Percentiles rank a stretch among this genome's conserved stretches.
Evolutionary conservation across 1,140 invertebrate genomes (phyloP).

Genomic region (Agraylea sexmaculata): DNA sequence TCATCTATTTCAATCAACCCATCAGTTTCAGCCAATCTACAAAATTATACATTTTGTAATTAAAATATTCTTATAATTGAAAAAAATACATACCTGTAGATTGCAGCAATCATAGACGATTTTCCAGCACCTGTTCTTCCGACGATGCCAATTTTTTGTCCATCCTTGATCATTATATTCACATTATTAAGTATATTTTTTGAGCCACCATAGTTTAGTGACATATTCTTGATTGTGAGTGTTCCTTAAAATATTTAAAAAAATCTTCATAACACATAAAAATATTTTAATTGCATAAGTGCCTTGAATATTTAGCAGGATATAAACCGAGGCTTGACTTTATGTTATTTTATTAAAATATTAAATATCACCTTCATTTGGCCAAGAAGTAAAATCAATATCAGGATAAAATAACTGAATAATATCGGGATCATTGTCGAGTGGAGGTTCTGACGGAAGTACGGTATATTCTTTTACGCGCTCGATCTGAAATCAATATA

Average conservation of each 20-base stretch:
- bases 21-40: conserved; percentile 34
- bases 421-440: conserved; percentile 33
- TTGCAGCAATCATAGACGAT: conserved; percentile 53
- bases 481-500: conserved; percentile 40
- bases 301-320: conserved; percentile 36
- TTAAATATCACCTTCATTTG: conserved; percentile 28
- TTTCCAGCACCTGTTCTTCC: conserved; percentile 63
- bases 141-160: conserved; percentile 57
- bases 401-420: conserved; percentile 29
- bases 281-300: conserved; percentile 3
- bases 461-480: conserved; percentile 61
- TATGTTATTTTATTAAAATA: neutral
- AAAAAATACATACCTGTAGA: conserved; percentile 41
- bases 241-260: no score
- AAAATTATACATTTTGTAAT: conserved; percentile 5
- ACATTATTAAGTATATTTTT: conserved; percentile 48
- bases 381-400: conserved; percentile 33
- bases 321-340: neutral
- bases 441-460: conserved; percentile 45
- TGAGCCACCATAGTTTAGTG: no score
- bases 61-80: neutral
- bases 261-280: no score
- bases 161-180: conserved; percentile 42
- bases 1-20: conserved; percentile 48
- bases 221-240: no score